A percentile compares a stretch with the other conserved stretches of the same genome.
These are phyloP conservation scores for Orchesella cincta DNA, from an alignment of 1,140 invertebrate genomes.

Conservation along the genomic window DNA sequence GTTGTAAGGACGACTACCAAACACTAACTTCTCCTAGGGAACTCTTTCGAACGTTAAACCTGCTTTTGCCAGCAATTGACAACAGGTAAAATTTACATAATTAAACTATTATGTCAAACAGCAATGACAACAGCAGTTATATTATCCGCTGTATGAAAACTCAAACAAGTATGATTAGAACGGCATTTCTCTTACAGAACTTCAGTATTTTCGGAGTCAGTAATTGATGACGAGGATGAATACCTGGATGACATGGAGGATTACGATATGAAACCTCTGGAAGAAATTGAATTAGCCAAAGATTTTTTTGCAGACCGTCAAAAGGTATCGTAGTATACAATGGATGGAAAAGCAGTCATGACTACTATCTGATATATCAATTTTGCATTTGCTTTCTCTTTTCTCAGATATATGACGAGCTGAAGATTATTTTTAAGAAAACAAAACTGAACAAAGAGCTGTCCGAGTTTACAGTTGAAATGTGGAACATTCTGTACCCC, in stretches of 20 bases:
- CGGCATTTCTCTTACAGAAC: too few species aligned
- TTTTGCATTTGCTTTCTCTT: not conserved
- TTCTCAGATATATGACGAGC: conserved; percentile 4
- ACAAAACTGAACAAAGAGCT: not conserved
- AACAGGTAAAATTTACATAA: not conserved
- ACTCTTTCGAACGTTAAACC: not conserved
- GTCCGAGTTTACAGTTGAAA: not conserved
- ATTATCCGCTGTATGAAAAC: too few species aligned
- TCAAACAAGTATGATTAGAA: too few species aligned
- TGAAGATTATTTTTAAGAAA: not conserved
- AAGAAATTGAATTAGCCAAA: not conserved
- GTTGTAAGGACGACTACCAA: not conserved
- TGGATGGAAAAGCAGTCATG: too few species aligned
- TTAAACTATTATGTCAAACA: not conserved
- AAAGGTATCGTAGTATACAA: not conserved
- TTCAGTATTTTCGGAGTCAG: too few species aligned
- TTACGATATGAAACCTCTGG: not conserved
- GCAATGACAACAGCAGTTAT: too few species aligned
- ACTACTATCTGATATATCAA: not conserved
- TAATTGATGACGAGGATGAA: not conserved
- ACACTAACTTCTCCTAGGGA: not conserved
- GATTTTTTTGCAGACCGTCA: conserved; percentile 8
- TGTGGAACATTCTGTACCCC: conserved; percentile 21
- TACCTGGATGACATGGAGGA: not conserved
- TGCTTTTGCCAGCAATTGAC: not conserved